These are phyloP conservation scores for Antennarius maculatus DNA, from an alignment of 2,797 vertebrate species.

Conservation along the genomic window DNA sequence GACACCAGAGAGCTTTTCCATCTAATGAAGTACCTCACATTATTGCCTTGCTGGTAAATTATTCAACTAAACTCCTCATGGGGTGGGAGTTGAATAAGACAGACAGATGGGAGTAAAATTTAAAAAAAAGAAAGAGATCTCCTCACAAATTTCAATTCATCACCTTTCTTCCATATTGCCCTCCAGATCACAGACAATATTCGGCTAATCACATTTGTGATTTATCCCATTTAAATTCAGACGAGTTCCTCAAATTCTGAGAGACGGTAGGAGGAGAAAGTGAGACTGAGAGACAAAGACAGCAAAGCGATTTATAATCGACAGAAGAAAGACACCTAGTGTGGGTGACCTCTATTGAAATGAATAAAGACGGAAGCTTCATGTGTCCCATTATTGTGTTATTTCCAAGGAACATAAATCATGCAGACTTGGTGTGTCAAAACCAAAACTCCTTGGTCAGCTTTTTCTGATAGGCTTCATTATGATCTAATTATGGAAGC, in stretches of 20 bases:
- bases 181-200: constrained; percentile 81
- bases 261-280: constrained; percentile 60
- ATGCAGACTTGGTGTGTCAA: constrained; percentile 63
- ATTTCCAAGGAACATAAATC: constrained; percentile 75
- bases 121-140: constrained; percentile 61
- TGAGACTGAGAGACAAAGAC: constrained; percentile 37
- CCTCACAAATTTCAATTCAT: constrained; percentile 80
- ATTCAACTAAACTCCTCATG: constrained; percentile 71
- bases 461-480: constrained; percentile 24
- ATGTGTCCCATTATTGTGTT: constrained; percentile 68
- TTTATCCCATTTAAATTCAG: constrained; percentile 85
- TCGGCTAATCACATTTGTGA: constrained; percentile 83
- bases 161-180: constrained; percentile 75
- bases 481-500: constrained; percentile 11
- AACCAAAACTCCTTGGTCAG: constrained; percentile 27
- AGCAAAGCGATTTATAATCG: constrained; percentile 75
- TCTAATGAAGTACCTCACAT: constrained; percentile 73
- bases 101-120: constrained; percentile 4
- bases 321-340: constrained; percentile 69
- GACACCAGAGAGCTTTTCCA: constrained; percentile 64
- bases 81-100: constrained; percentile 19
- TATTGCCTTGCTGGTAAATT: constrained; percentile 71
- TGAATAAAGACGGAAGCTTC: constrained; percentile 80
- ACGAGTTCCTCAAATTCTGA: constrained; percentile 72
- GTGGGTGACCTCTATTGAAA: constrained; percentile 79